phyloP scores from a whole-genome alignment of 2,113 vertebrate species.

The Phyllostomus discolor region DNA sequence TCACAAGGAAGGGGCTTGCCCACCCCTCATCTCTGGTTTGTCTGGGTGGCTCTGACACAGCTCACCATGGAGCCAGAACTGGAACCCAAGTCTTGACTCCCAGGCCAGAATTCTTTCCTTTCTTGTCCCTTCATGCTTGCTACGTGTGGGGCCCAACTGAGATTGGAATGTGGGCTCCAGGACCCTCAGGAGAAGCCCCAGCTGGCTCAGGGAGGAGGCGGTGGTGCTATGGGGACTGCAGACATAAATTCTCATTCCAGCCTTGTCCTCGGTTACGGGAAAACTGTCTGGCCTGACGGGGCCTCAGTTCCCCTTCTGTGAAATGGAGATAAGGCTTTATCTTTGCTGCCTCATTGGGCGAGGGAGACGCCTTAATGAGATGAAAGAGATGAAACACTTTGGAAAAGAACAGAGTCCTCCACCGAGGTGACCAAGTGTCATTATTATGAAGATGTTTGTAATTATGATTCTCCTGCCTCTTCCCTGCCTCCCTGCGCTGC shows the following conservation, averaged over 20 bases:
- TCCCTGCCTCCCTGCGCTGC: background rate
- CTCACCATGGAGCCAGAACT: background rate
- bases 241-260: background rate
- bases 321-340: background rate
- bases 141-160: background rate
- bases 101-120: background rate
- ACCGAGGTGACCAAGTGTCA: conserved; percentile 15
- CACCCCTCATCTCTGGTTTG: background rate
- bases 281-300: background rate
- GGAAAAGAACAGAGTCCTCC: conserved; percentile 33
- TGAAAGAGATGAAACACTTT: conserved; percentile 27
- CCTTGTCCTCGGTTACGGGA: background rate
- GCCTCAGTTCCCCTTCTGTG: conserved; percentile 31
- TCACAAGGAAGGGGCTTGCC: background rate
- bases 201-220: background rate
- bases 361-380: conserved; percentile 26
- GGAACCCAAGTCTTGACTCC: background rate
- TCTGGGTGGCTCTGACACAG: background rate
- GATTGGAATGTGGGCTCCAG: background rate
- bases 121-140: background rate
- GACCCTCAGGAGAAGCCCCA: background rate
- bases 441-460: conserved; percentile 62
- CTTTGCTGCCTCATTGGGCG: background rate
- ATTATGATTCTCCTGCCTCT: conserved; percentile 51
- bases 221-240: background rate